These are phyloP conservation scores for Trichoplusia ni DNA, from an alignment of 1,140 invertebrate genomes.

Conservation along the genomic window DNA sequence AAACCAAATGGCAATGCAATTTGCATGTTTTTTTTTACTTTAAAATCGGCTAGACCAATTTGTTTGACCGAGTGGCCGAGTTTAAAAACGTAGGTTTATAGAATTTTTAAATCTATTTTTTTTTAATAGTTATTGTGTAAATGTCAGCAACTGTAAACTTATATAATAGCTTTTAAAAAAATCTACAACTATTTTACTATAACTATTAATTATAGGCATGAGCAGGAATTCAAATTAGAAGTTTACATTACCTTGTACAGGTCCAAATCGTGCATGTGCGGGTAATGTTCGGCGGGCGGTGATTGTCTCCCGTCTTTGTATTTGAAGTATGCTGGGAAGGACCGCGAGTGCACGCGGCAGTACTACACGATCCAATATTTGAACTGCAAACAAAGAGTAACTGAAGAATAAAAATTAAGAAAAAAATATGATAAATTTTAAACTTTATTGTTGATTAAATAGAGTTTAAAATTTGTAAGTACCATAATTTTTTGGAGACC, in stretches of 20 bases:
- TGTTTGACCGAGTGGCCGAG: too few relatives aligned
- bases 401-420: not conserved
- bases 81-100: too few relatives aligned
- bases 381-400: constrained; percentile 38
- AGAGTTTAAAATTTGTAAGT: too few relatives aligned
- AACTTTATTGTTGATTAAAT: too few relatives aligned
- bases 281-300: constrained; percentile 39
- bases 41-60: too few relatives aligned
- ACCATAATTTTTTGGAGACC: too few relatives aligned
- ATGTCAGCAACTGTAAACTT: not conserved
- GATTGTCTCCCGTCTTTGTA: constrained; percentile 34
- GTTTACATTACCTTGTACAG: constrained; percentile 45
- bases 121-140: too few relatives aligned
- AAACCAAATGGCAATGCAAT: too few relatives aligned
- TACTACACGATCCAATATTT: constrained; percentile 41
- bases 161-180: not conserved
- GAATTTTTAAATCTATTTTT: too few relatives aligned
- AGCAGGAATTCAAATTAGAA: not conserved
- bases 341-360: constrained; percentile 46
- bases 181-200: too few relatives aligned
- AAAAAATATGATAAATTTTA: not conserved
- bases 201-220: too few relatives aligned
- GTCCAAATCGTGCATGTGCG: constrained; percentile 48
- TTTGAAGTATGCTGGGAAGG: constrained; percentile 41
- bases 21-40: too few relatives aligned